A percentile compares a stretch with the other conserved stretches of the same genome.
Evolutionary conservation across 2,113 vertebrate species (phyloP).

Genomic region (Charadrius vociferus): DNA sequence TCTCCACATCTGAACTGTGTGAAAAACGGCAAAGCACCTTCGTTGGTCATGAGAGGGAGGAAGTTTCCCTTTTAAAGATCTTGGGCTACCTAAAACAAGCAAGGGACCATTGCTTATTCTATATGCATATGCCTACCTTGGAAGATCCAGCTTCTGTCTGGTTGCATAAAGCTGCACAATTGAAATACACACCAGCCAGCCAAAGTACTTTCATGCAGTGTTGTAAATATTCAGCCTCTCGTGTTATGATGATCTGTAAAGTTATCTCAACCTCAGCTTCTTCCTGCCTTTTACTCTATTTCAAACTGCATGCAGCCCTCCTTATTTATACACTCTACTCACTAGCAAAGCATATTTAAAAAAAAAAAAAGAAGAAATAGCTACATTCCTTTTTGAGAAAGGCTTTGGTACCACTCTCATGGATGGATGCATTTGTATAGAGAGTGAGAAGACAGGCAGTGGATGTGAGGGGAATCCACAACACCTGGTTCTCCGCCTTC

Average conservation of each 20-base stretch:
- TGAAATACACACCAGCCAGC: background rate
- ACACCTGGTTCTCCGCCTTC: background rate
- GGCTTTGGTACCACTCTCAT: background rate
- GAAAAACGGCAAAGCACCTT: background rate
- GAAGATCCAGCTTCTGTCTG: background rate
- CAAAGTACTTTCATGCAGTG: background rate
- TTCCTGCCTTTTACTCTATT: background rate
- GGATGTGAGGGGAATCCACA: conserved; percentile 19
- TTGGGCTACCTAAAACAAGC: background rate
- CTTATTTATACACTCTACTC: background rate
- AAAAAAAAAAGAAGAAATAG: background rate
- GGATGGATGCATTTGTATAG: background rate
- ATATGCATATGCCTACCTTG: background rate
- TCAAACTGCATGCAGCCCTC: background rate
- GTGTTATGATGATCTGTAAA: background rate
- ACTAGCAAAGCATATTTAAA: background rate
- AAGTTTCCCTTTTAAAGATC: background rate
- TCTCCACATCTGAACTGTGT: background rate
- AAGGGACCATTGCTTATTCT: background rate
- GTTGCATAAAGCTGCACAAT: background rate
- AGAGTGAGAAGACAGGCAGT: background rate
- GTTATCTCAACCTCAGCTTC: background rate
- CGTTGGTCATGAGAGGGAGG: background rate
- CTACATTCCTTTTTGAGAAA: background rate
- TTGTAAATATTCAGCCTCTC: background rate